Base-by-base conservation (phyloP, 2,888 invertebrate genomes). In the Hesperia comma region DNA sequence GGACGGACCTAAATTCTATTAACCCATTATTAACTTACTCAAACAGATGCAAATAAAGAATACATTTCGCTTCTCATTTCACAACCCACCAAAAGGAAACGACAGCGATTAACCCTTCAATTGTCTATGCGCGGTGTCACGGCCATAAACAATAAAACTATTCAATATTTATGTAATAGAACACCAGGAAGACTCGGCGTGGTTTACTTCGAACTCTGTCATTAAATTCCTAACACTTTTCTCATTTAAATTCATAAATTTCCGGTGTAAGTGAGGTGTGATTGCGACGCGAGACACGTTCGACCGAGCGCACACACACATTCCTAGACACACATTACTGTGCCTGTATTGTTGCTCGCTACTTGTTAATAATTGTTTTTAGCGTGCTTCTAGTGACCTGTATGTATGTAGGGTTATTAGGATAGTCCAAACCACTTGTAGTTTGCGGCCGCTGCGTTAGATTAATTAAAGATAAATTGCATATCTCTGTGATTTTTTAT, bases 181-280 rank as follows among this genome's bases (percentile, higher is more conserved):
- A 69, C 77, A 80, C 80, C 80, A 86, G 85, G 84, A 86, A 85
- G 83, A 79, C 79, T 75, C 74, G 73, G 76, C 72, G 72, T 75
- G 77, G 77, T 79, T 82, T 86, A 86, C 85, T 79, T 78, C 82
- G 85, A 87, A 87, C 78, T 78, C 79, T 80, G 82, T 85, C 86
- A 92, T 92, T 90, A 91, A 89, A 92, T 91, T 91, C 91, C 86
- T 89, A 86, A 88, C 92, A 91, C 90, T 91, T 91, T 78, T 91
- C 91, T 86, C 87, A 92, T 92, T 91, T 87, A 89, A 90, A 92
- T 92, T 91, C 90, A 91, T 92, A 92, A 90, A 91, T 92, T 90
- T 92, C 92, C 92, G 92, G 92, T 91, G 88, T 83, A 83, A 84
- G 84, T 82, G 79, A 80, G 79, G 79, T 81, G 76, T 73, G 78